Conservation (phyloP, 2,888 invertebrate genomes). For the Osmoderma eremita region DNA sequence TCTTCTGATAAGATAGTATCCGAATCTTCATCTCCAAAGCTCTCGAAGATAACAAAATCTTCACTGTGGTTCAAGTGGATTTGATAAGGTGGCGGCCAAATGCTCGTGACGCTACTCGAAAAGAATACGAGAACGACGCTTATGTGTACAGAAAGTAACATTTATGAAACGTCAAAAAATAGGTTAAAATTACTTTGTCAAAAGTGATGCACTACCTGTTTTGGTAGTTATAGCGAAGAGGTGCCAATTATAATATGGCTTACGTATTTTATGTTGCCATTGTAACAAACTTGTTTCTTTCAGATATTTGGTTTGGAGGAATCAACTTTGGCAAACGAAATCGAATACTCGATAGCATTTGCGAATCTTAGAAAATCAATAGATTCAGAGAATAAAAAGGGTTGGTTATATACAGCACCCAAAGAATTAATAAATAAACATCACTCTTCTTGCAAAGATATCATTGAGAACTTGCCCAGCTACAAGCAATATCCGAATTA, state of each 20-base stretch:
- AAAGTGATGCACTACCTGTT: neutral
- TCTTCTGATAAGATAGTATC: conserved; percentile 60
- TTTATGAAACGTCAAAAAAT: conserved; percentile 6
- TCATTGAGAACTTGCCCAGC: neutral
- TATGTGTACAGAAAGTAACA: neutral
- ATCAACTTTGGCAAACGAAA: conserved; percentile 74
- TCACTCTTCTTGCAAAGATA: neutral
- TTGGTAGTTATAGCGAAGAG: neutral
- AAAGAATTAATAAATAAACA: conserved; percentile 18
- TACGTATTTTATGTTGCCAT: neutral
- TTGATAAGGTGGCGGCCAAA: conserved; percentile 60
- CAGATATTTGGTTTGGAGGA: conserved; percentile 78
- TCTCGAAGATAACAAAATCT: conserved; percentile 59
- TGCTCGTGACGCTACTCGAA: neutral
- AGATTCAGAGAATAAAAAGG: neutral
- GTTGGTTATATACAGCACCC: neutral
- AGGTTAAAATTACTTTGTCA: neutral
- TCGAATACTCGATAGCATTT: conserved; percentile 69
- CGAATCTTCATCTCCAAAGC: conserved; percentile 58
- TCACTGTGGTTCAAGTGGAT: conserved; percentile 59
- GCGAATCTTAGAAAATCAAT: conserved; percentile 41
- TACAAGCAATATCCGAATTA: conserved; percentile 52
- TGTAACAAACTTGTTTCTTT: conserved; percentile 57
- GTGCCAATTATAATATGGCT: neutral
- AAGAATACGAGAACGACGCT: neutral